Base-by-base conservation (phyloP, 1,140 invertebrate genomes). In the Eciton burchellii region DNA sequence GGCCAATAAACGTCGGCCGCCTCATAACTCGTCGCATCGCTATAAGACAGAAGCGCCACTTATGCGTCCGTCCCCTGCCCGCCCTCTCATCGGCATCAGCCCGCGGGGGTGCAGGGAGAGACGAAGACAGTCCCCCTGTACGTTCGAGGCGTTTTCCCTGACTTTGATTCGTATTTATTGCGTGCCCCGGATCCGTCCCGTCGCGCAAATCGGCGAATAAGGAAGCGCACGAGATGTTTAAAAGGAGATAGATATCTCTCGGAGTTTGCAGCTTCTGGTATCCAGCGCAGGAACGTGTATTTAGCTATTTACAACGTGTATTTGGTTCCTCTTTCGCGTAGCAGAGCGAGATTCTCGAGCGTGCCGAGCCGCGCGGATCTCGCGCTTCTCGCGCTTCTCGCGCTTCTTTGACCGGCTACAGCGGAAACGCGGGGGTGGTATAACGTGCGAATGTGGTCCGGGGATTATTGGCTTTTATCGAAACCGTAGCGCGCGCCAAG, bases 401-500 rank as follows among this genome's bases (percentile, higher is more conserved):
- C 35, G 35, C 35, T 35, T 35, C 35, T 6, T n/a, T n/a, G n/a
- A n/a, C n/a, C n/a, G n/a, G 35, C 35, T 19, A 29, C 45, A 49
- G 19, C 19, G 21, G 43, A n/a, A 59, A 54, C 14, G n/a, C 35
- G 35, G 2, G 2, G n/a, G 26, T 62, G 60, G 45, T n/a, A 16
- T 43, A 63, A 43, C 14, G 26, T 60, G 52, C 54, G 26, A 54
- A 71, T 21, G 35, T 84, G 87, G 82, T 81, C 49, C 60, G 59
- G 60, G 85, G 89, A 91, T 91, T 91, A 91, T 91, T 91, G 90
- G 86, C 90, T 90, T 91, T 91, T 91, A 91, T 89, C 90, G 83
- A 83, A 89, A 81, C 71, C 45, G 77, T 52, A 82, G 60, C 83
- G 84, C 88, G 89, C 84, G 90, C 89, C 90, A 91, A 91, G 89